These are phyloP conservation scores for Triops cancriformis DNA, from an alignment of 1,140 invertebrate genomes.

Conservation along the genomic window DNA sequence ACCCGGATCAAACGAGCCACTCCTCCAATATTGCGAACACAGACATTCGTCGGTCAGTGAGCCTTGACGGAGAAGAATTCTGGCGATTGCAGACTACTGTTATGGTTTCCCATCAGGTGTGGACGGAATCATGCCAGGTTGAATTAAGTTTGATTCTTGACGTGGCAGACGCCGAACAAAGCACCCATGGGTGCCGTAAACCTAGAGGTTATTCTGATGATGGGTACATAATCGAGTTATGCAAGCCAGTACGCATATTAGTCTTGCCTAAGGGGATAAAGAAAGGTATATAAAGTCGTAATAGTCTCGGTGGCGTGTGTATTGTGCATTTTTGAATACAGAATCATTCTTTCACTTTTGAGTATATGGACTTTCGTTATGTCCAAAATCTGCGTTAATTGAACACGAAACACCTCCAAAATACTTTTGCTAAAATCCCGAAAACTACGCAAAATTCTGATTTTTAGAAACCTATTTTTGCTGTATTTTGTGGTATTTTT, in stretches of 20 bases:
- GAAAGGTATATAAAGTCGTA: constrained; percentile 62
- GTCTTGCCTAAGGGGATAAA: constrained; percentile 81
- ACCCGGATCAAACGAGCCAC: constrained; percentile 83
- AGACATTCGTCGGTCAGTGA: not conserved
- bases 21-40: constrained; percentile 39
- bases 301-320: too few relatives aligned
- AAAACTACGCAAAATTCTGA: too few relatives aligned
- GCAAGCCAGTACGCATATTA: constrained; percentile 80
- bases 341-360: too few relatives aligned
- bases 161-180: constrained; percentile 54
- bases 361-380: too few relatives aligned
- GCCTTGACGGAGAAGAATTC: constrained; percentile 34
- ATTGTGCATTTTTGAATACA: too few relatives aligned
- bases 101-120: constrained; percentile 75
- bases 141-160: constrained; percentile 73
- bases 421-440: too few relatives aligned
- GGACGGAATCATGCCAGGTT: constrained; percentile 81
- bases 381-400: too few relatives aligned
- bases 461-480: too few relatives aligned
- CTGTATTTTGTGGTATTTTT: too few relatives aligned
- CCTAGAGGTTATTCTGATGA: constrained; percentile 44
- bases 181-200: constrained; percentile 40
- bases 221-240: constrained; percentile 66
- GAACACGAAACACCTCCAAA: too few relatives aligned
- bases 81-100: constrained; percentile 71